phyloP scores from a whole-genome alignment of 2,797 vertebrate species.

The Anisognathus igniventris region DNA sequence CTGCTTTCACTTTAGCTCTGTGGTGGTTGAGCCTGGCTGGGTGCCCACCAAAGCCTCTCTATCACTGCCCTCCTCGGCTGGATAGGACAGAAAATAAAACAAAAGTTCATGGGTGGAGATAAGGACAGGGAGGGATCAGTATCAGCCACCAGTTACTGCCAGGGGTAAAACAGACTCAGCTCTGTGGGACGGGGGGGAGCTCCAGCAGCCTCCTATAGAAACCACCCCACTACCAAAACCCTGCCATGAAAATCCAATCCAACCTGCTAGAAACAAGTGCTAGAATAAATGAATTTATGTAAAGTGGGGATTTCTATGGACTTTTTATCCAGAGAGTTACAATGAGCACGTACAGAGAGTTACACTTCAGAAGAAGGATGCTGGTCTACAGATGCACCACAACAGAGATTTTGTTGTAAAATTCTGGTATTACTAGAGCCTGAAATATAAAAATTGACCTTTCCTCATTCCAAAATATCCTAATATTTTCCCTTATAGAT shows the following conservation, averaged over 20 bases:
- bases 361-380: too few species aligned
- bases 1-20: neutral
- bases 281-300: neutral
- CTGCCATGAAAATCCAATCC: neutral
- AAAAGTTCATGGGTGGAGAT: fast-evolving
- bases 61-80: neutral
- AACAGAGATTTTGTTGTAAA: neutral
- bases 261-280: neutral
- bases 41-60: neutral
- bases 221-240: neutral
- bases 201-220: neutral
- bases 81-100: neutral
- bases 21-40: neutral
- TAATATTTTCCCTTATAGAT: neutral
- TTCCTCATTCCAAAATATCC: neutral
- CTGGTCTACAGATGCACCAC: neutral
- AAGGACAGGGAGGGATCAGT: neutral
- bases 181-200: fast-evolving
- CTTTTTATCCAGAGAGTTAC: neutral
- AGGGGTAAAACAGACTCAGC: fast-evolving
- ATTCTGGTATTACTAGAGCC: neutral
- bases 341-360: fast-evolving
- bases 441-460: neutral
- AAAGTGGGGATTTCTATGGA: neutral
- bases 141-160: neutral